These are phyloP conservation scores for Pecten maximus DNA, from an alignment of 2,888 invertebrate genomes.

Conservation along the genomic window DNA sequence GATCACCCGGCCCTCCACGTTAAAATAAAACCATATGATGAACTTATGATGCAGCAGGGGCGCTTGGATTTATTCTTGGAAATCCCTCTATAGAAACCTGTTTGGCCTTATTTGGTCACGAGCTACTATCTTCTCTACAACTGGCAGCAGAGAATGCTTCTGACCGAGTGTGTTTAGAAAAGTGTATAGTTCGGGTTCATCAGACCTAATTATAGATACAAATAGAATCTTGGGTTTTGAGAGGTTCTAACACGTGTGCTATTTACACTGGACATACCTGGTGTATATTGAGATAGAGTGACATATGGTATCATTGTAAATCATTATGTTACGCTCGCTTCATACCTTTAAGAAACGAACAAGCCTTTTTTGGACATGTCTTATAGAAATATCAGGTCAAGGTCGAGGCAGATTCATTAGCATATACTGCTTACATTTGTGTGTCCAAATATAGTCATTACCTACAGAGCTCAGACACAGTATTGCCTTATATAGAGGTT, in stretches of 20 bases:
- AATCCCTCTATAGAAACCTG: neutral
- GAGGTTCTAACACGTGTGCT: neutral
- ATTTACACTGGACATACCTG: neutral
- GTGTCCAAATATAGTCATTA: conserved; percentile 2
- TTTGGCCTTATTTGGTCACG: neutral
- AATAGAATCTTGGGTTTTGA: neutral
- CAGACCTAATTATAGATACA: neutral
- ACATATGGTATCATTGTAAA: neutral
- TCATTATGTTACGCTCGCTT: neutral
- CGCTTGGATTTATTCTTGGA: neutral
- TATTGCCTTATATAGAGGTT: conserved; percentile 1
- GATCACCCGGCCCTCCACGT: neutral
- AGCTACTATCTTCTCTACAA: neutral
- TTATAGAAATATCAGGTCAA: neutral
- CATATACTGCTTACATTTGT: neutral
- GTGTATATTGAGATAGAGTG: neutral
- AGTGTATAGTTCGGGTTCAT: neutral
- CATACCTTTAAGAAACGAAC: neutral
- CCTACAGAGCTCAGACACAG: neutral
- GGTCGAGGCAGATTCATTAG: neutral
- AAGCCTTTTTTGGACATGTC: neutral
- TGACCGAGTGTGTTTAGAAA: neutral
- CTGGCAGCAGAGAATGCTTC: neutral
- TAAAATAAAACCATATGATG: neutral
- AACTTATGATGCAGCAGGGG: neutral